Percentiles rank a stretch among this genome's conserved stretches.
These are phyloP conservation scores for Galerucella calmariensis DNA, from an alignment of 2,888 invertebrate genomes.

Conservation along the genomic window DNA sequence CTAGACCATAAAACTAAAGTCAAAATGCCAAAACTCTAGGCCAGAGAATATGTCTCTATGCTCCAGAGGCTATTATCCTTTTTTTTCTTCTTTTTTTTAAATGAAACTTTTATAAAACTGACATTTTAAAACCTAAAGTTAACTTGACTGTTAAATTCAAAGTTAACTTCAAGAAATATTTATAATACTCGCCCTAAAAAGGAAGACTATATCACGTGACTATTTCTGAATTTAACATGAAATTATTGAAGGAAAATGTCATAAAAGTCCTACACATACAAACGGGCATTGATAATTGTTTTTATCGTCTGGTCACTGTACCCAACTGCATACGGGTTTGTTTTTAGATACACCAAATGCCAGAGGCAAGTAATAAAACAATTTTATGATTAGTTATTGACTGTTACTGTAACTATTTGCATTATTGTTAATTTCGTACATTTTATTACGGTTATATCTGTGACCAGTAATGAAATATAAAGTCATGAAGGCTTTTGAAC, in stretches of 20 bases:
- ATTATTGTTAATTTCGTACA: conserved; percentile 6
- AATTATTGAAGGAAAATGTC: neutral
- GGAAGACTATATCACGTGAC: neutral
- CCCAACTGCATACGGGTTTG: conserved; percentile 1
- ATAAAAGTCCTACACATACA: conserved; percentile 2
- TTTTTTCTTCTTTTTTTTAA: too few relatives aligned
- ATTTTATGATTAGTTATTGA: conserved; percentile 19
- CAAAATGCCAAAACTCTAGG: too few relatives aligned
- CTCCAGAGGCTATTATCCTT: too few relatives aligned
- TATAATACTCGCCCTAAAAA: too few relatives aligned
- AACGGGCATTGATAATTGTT: neutral
- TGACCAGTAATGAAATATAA: conserved; percentile 1
- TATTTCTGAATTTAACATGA: neutral
- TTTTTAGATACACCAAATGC: neutral
- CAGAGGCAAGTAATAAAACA: conserved; percentile 10
- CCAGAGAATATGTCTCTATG: too few relatives aligned
- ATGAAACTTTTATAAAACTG: too few relatives aligned
- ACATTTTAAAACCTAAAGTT: too few relatives aligned
- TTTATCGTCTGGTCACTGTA: conserved; percentile 6
- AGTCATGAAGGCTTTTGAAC: conserved; percentile 13
- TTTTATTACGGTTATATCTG: conserved; percentile 3
- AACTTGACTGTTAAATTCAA: too few relatives aligned
- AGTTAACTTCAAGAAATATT: too few relatives aligned
- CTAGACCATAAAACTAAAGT: too few relatives aligned
- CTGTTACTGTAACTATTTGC: neutral